Evolutionary conservation across 2,113 vertebrate species (phyloP).

Genomic region (Parus major): DNA sequence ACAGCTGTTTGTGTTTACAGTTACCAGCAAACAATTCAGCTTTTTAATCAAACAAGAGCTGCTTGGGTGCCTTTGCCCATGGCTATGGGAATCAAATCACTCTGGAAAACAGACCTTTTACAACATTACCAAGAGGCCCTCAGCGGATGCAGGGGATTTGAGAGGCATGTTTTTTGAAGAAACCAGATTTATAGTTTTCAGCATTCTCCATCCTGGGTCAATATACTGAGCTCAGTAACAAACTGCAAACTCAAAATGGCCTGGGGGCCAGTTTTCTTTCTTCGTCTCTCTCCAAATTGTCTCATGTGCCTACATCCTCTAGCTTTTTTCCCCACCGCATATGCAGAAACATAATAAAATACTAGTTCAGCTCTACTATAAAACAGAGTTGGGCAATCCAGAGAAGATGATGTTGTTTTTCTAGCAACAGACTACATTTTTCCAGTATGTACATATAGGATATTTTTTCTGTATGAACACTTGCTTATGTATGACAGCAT

Average conservation of each 20-base stretch:
- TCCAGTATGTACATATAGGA: neutral
- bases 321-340: neutral
- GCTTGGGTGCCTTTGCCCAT: slow-evolving; percentile 48
- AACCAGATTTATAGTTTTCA: slow-evolving; percentile 25
- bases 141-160: slow-evolving; percentile 67
- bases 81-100: slow-evolving; percentile 68
- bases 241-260: neutral
- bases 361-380: neutral
- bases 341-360: neutral
- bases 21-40: slow-evolving; percentile 42
- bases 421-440: neutral
- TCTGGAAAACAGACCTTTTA: slow-evolving; percentile 68
- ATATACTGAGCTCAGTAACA: neutral
- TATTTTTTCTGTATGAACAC: neutral
- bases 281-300: neutral
- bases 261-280: neutral
- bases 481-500: neutral
- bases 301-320: neutral
- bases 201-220: slow-evolving; percentile 7
- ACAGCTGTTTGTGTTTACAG: slow-evolving; percentile 67
- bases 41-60: slow-evolving; percentile 61
- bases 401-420: neutral
- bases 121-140: slow-evolving; percentile 48
- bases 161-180: slow-evolving; percentile 63
- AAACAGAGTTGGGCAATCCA: neutral